Percentiles rank a stretch among this genome's conserved stretches.
These are phyloP conservation scores for Acyrthosiphon pisum DNA, from an alignment of 1,140 invertebrate genomes.

Conservation along the genomic window DNA sequence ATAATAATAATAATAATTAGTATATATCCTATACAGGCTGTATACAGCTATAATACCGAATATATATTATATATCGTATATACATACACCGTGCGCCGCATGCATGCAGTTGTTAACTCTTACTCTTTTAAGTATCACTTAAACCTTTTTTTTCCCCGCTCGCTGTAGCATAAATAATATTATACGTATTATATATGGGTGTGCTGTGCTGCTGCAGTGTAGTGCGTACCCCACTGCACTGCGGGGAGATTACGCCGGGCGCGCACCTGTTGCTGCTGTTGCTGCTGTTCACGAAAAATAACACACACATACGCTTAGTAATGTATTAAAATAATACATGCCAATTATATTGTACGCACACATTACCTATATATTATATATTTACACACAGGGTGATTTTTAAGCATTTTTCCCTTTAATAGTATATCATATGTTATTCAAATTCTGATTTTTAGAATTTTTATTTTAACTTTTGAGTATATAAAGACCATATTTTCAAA, in stretches of 20 bases:
- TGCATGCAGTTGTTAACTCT: not conserved
- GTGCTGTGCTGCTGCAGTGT: not conserved
- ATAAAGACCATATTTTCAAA: no score
- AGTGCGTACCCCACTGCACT: not conserved
- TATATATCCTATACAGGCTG: not conserved
- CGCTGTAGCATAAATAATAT: not conserved
- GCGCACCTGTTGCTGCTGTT: not conserved
- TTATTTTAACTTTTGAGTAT: no score
- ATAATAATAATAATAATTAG: conserved; percentile 44
- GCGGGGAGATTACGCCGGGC: not conserved
- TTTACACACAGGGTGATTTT: no score
- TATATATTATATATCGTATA: not conserved
- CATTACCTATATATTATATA: not conserved
- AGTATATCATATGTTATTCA: no score
- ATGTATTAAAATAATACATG: not conserved
- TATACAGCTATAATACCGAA: not conserved
- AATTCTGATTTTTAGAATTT: no score
- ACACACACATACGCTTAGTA: not conserved
- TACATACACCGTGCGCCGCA: not conserved
- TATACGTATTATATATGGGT: not conserved
- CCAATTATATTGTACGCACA: not conserved
- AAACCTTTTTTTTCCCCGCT: not conserved
- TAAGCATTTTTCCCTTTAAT: no score
- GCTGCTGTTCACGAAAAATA: not conserved
- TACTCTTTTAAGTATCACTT: conserved; percentile 46